phyloP scores from a whole-genome alignment of 2,888 invertebrate genomes.

The Tiliacea citrago region DNA sequence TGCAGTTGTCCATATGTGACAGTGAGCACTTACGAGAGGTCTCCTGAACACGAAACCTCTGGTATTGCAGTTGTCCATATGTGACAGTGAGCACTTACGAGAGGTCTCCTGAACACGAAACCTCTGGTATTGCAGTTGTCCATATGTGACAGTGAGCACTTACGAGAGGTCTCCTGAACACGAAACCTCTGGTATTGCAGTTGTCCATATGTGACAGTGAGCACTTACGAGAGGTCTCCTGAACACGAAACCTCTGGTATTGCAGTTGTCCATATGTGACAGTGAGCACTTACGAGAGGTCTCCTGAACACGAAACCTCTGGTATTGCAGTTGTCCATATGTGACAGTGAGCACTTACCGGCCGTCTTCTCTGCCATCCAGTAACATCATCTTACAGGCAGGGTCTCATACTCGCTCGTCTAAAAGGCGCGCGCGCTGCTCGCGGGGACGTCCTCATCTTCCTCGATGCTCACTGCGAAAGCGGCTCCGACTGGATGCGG shows the following conservation, averaged over 20 bases:
- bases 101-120: background rate
- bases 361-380: background rate
- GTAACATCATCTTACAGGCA: conserved; percentile 84
- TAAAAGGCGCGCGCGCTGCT: conserved; percentile 96
- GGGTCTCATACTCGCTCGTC: conserved; percentile 97
- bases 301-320: background rate
- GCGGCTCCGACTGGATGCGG: conserved; percentile 94
- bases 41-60: background rate
- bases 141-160: background rate
- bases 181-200: background rate
- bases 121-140: background rate
- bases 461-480: conserved; percentile 98
- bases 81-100: background rate
- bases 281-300: background rate
- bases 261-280: background rate
- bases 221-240: background rate
- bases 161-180: background rate
- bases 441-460: conserved; percentile 96
- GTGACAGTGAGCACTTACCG: background rate
- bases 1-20: background rate
- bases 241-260: background rate
- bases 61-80: background rate
- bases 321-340: background rate
- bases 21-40: background rate
- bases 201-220: background rate